A percentile compares a stretch with the other conserved stretches of the same genome.
These are phyloP conservation scores for Neodiprion pinetum DNA, from an alignment of 1,140 invertebrate species.

Conservation along the genomic window DNA sequence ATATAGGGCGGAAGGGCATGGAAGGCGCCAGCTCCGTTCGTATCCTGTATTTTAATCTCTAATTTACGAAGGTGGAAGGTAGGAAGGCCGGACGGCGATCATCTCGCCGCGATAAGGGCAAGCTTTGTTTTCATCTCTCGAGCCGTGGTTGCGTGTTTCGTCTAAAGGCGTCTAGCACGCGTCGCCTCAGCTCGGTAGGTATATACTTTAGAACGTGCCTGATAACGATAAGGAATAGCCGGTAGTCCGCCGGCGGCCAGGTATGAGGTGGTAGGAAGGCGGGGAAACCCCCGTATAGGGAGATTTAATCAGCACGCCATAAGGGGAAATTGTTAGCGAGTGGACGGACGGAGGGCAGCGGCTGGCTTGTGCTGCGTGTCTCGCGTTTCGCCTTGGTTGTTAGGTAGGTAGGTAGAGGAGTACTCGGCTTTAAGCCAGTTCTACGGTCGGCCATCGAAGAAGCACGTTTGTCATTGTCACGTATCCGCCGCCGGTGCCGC, in stretches of 20 bases:
- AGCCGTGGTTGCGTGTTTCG: background rate
- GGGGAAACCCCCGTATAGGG: background rate
- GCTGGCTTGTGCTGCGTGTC: background rate
- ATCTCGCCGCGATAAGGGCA: no score
- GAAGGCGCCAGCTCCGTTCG: no score
- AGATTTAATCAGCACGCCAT: slow-evolving; percentile 5
- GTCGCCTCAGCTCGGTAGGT: background rate
- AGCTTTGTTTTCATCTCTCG: no score
- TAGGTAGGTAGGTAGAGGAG: background rate
- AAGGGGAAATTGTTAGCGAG: background rate
- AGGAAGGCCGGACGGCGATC: no score
- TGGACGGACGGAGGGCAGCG: background rate
- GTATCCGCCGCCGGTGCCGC: background rate
- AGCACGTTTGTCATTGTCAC: slow-evolving; percentile 2
- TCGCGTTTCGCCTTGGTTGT: background rate
- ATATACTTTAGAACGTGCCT: background rate
- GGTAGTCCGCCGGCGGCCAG: background rate
- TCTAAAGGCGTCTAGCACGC: background rate
- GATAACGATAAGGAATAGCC: background rate
- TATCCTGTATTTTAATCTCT: no score
- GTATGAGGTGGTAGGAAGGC: background rate
- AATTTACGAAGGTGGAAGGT: no score
- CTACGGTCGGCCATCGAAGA: background rate
- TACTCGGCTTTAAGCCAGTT: no score
- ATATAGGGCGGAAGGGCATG: no score